Conservation (phyloP, 2,113 vertebrate genomes). For the Eira barbara region DNA sequence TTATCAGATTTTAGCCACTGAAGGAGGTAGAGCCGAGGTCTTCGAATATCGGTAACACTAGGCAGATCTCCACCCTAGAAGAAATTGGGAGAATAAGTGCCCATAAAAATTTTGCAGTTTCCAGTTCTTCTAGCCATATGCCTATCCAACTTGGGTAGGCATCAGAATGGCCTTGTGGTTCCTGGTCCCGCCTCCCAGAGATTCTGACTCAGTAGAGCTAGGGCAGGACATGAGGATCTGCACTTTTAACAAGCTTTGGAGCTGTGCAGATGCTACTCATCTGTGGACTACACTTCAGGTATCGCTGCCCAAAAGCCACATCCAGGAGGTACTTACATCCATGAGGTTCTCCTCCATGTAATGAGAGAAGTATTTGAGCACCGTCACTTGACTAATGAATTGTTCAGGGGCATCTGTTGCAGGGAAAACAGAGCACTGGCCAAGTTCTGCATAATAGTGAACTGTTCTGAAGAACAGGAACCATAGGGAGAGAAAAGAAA, state of each 20-base stretch:
- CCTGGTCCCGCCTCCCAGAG: background rate
- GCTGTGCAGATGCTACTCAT: background rate
- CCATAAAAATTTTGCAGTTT: fast-evolving
- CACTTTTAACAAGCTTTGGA: background rate
- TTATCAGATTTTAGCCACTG: slow-evolving; percentile 99
- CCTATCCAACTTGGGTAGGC: background rate
- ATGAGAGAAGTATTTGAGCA: slow-evolving; percentile 98
- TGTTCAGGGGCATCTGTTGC: slow-evolving; percentile 93
- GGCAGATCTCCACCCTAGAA: slow-evolving; percentile 94
- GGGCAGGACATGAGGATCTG: background rate
- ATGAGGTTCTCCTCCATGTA: slow-evolving; percentile 99
- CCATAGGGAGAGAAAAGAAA: background rate
- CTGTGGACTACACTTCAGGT: background rate
- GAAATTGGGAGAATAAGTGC: slow-evolving; percentile 51
- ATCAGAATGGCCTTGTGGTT: background rate
- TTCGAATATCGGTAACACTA: slow-evolving; percentile 88
- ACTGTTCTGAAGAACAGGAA: slow-evolving; percentile 87
- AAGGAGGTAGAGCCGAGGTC: slow-evolving; percentile 94
- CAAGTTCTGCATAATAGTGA: slow-evolving; percentile 95
- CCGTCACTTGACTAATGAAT: slow-evolving; percentile 95
- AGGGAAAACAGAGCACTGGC: slow-evolving; percentile 93
- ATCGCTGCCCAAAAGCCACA: background rate
- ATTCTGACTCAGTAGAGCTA: background rate
- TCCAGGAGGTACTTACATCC: slow-evolving; percentile 90
- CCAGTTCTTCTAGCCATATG: background rate